Conservation (phyloP, 2,888 invertebrate species). For the Drosophila imparisetae region DNA sequence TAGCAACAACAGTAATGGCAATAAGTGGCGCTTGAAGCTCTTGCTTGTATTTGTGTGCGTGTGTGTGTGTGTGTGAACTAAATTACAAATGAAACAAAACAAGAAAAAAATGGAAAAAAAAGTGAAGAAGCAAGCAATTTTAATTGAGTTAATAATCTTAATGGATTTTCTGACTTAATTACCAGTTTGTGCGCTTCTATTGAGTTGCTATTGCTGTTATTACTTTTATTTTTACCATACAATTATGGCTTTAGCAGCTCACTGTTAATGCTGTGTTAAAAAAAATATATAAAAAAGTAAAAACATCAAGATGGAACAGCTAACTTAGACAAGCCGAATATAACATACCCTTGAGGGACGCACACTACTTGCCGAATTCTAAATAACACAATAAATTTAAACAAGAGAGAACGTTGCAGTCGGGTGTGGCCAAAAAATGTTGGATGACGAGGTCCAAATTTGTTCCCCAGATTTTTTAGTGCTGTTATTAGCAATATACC, state of each 20-base stretch:
- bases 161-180: constrained; percentile 71
- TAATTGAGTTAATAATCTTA: constrained; percentile 76
- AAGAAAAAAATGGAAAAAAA: constrained; percentile 7
- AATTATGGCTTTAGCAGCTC: constrained; percentile 6
- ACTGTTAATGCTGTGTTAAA: constrained; percentile 2
- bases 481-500: no score
- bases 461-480: no score
- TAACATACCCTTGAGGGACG: background rate
- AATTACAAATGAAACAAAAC: constrained; percentile 53
- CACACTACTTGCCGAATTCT: background rate
- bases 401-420: no score
- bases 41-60: constrained; percentile 15
- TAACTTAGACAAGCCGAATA: background rate
- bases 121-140: constrained; percentile 65
- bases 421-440: no score
- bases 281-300: background rate
- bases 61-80: constrained; percentile 44
- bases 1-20: constrained; percentile 15
- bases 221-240: constrained; percentile 4
- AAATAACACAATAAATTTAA: background rate
- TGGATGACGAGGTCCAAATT: no score
- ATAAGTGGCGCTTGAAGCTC: constrained; percentile 60
- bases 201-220: constrained; percentile 19
- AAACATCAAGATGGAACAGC: no score
- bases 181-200: constrained; percentile 45